A percentile compares a stretch with the other conserved stretches of the same genome.
These are phyloP conservation scores for Balanococcus diminutus DNA, from an alignment of 2,888 invertebrate genomes.

Conservation along the genomic window DNA sequence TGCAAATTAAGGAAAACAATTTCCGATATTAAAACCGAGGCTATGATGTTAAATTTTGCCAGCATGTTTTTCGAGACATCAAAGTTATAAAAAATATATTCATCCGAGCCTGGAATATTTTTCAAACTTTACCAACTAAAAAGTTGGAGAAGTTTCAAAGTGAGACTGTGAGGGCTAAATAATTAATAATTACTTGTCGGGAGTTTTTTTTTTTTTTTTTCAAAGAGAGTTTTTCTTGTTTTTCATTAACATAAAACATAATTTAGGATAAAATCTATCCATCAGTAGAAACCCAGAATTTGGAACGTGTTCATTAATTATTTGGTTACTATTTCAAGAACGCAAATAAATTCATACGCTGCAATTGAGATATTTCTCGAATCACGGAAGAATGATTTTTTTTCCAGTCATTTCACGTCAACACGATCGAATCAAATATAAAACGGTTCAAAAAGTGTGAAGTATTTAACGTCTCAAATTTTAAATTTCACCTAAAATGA, in stretches of 20 bases:
- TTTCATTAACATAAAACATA: conserved; percentile 2
- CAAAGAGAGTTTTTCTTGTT: background rate
- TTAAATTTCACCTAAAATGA: background rate
- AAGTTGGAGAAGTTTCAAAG: conserved; percentile 17
- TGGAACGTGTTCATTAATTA: background rate
- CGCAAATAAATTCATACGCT: too few relatives aligned
- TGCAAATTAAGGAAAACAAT: background rate
- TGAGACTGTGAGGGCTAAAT: background rate
- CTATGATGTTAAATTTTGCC: background rate
- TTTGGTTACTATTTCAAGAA: background rate
- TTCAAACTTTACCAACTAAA: conserved; percentile 2
- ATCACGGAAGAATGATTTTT: too few relatives aligned
- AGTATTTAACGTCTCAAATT: background rate
- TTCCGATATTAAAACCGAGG: background rate
- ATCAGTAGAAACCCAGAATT: background rate
- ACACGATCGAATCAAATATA: background rate
- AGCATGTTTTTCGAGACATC: background rate
- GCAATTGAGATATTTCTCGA: too few relatives aligned
- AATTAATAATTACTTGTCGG: background rate
- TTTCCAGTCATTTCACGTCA: background rate
- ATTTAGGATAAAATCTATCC: background rate
- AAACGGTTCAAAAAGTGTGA: background rate
- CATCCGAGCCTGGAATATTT: background rate
- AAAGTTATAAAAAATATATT: background rate
- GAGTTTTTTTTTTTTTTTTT: background rate